Evolutionary conservation across 1,140 invertebrate genomes (phyloP), one percentile per base, ranked within the genome.

Genomic region (Goniozus legneri): DNA sequence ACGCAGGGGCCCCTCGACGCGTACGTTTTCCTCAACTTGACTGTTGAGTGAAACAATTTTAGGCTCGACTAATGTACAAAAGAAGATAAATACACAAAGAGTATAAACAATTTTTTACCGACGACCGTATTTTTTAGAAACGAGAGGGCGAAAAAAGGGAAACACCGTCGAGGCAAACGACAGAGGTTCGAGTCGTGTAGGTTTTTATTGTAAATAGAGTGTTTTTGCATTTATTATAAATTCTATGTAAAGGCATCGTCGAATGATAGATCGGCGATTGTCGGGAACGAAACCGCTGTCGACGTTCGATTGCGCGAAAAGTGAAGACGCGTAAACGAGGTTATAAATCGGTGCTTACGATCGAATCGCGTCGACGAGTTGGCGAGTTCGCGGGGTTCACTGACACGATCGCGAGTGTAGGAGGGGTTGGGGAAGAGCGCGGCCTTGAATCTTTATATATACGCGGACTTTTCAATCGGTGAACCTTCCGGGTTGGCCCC

Each of bases 151-250:
- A 22, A 37, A 40, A 13, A 8, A 27, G 24, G 10, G 24, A 27
- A 10, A 27, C 4, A 27, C 4, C 4, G 24, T 6, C 4, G 10
- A 10, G 10, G 24, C 4, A 10, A 27, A 10, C 4, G 24, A 27
- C 4, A 27, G 24, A 27, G 24, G 10, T 27, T 27, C 4, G 10
- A 27, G 4, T 27, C 4, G 24, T 27, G 24, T 6, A 27, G 10
- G 10, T 27, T 27, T 6, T 61, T 62, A 62, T 54, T 50, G 44
- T 34, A 35, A 41, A 54, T 56, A 62, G 62, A 60, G 40, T 40
- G 63, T 57, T 54, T 62, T 60, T 58, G 62, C 62, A 64, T 65
- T 64, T 65, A 65, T 64, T 62, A 65, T 53, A 60, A 64, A 65
- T 60, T 65, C 50, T 65, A 60, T 60, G 55, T 65, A 62, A 56